Evolutionary conservation across 2,888 invertebrate genomes (phyloP).

Genomic region (Dromius quadrimaculatus): DNA sequence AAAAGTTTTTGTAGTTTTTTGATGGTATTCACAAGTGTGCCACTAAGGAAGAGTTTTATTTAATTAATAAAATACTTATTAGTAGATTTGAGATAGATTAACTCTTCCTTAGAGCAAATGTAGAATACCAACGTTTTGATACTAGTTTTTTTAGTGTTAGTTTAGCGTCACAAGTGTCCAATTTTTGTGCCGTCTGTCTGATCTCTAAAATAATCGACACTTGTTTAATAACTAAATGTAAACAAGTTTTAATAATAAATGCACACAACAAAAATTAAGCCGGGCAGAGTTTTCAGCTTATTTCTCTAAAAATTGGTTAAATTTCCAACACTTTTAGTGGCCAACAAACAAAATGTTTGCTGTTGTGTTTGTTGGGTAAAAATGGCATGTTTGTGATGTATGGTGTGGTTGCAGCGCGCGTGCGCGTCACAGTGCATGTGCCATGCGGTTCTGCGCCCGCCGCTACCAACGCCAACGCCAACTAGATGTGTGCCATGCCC

Average conservation of each 20-base stretch:
- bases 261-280: conserved; percentile 10
- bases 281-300: background rate
- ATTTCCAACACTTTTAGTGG: too few relatives aligned
- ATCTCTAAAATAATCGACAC: background rate
- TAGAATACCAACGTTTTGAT: too few relatives aligned
- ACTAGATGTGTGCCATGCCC: conserved; percentile 51
- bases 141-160: conserved; percentile 1
- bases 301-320: too few relatives aligned
- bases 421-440: conserved; percentile 92
- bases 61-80: too few relatives aligned
- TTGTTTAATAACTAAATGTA: conserved; percentile 9
- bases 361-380: too few relatives aligned
- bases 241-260: conserved; percentile 1
- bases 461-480: conserved; percentile 64
- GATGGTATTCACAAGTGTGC: background rate
- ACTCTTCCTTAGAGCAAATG: too few relatives aligned
- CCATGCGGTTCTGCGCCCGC: conserved; percentile 69
- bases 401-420: conserved; percentile 86
- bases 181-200: conserved; percentile 25
- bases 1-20: too few relatives aligned
- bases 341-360: too few relatives aligned
- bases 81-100: too few relatives aligned
- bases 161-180: background rate
- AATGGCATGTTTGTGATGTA: conserved; percentile 65
- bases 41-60: too few relatives aligned